Percentiles rank a stretch among this genome's conserved stretches.
Evolutionary conservation across 2,797 vertebrate species (phyloP).

Genomic region (Rhabdophis nuchalis): DNA sequence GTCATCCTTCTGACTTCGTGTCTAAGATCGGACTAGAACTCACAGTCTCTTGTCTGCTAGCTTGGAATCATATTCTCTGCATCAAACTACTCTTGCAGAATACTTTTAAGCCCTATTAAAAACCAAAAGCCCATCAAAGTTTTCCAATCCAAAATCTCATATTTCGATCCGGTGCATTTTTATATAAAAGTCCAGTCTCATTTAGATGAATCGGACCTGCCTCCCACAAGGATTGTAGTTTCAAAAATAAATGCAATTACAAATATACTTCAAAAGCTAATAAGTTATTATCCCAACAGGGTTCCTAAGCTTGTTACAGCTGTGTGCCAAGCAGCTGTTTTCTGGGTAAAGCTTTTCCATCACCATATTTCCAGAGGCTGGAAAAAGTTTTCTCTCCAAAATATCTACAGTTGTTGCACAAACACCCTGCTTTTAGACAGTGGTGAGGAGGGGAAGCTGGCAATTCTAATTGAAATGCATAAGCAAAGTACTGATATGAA

Average conservation of each 20-base stretch:
- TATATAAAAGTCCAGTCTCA: neutral
- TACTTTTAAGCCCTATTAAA: accelerated
- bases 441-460: neutral
- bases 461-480: neutral
- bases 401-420: neutral
- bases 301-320: neutral
- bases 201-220: neutral
- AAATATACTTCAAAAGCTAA: neutral
- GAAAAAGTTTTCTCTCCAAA: neutral
- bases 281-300: neutral
- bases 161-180: neutral
- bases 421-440: neutral
- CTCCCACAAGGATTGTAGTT: neutral
- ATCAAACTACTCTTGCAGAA: neutral
- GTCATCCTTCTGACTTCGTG: neutral
- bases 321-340: neutral
- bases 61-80: neutral
- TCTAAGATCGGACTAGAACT: neutral
- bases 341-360: neutral
- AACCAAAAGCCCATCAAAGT: neutral
- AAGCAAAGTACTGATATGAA: neutral
- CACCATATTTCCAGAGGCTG: neutral
- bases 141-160: accelerated
- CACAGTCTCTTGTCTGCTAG: neutral
- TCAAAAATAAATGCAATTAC: neutral